Percentiles rank a stretch among this genome's conserved stretches.
phyloP scores from a whole-genome alignment of 2,113 vertebrate species.

The Hippolais icterina region DNA sequence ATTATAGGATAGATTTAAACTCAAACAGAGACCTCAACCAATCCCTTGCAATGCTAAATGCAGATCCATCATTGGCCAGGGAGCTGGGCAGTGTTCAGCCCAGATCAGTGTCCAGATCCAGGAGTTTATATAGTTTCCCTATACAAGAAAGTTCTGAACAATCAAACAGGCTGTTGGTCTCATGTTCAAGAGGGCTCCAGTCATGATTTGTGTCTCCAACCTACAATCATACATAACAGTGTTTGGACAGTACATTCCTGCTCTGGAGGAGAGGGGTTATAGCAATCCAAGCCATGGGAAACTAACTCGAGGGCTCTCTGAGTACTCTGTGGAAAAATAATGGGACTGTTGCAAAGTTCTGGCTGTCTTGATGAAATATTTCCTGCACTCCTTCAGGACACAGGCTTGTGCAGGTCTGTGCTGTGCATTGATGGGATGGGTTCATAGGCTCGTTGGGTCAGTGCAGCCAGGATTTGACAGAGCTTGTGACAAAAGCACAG shows the following conservation, averaged over 20 bases:
- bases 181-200: background rate
- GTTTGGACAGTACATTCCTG: background rate
- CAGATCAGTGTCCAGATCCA: background rate
- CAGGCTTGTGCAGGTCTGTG: background rate
- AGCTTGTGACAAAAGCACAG: background rate
- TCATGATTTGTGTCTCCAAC: background rate
- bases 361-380: background rate
- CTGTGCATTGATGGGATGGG: accelerated
- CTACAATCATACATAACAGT: background rate
- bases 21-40: background rate
- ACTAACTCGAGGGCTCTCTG: background rate
- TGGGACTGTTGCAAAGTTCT: background rate
- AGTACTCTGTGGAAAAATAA: background rate
- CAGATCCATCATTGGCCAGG: background rate
- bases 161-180: background rate
- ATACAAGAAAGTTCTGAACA: background rate
- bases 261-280: background rate
- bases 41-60: background rate
- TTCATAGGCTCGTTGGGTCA: background rate
- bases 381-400: background rate
- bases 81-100: background rate
- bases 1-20: background rate
- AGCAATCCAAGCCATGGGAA: background rate
- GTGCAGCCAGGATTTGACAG: background rate
- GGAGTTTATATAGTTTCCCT: background rate